Evolutionary conservation across 2,888 invertebrate species (phyloP).

Genomic region (Microplitis manilae): DNA sequence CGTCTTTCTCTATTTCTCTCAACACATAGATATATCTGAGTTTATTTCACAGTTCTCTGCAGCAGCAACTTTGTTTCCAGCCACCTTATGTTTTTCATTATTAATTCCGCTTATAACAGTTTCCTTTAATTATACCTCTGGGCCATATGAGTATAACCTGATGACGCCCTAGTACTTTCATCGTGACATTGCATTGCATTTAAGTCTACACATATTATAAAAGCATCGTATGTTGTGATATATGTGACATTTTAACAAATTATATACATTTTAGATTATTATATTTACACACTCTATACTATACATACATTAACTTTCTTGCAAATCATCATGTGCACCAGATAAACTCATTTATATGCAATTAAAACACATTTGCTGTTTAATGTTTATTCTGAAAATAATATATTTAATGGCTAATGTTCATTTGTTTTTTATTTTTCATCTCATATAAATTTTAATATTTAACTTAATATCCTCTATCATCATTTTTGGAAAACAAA

Average conservation of each 20-base stretch:
- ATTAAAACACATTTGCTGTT: background rate
- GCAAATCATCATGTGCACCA: background rate
- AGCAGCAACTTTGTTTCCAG: slow-evolving; percentile 22
- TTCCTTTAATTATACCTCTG: slow-evolving; percentile 50
- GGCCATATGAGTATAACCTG: slow-evolving; percentile 32
- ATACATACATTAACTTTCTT: background rate
- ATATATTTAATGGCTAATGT: background rate
- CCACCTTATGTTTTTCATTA: slow-evolving; percentile 46
- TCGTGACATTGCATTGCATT: slow-evolving; percentile 27
- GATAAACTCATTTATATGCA: background rate
- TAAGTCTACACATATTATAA: slow-evolving; percentile 43
- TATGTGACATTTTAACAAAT: slow-evolving; percentile 29
- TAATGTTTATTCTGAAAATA: background rate
- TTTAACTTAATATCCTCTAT: no score
- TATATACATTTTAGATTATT: slow-evolving; percentile 2
- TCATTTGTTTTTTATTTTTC: background rate
- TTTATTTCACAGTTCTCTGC: slow-evolving; percentile 32
- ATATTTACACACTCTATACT: background rate
- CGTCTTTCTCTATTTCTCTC: slow-evolving; percentile 3
- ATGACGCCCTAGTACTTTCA: slow-evolving; percentile 17
- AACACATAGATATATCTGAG: background rate
- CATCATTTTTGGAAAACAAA: no score
- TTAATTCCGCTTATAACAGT: slow-evolving; percentile 49
- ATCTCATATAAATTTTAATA: no score
- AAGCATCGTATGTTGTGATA: background rate